These are phyloP conservation scores for Odiellus spinosus DNA, from an alignment of 2,888 invertebrate genomes.

Conservation along the genomic window DNA sequence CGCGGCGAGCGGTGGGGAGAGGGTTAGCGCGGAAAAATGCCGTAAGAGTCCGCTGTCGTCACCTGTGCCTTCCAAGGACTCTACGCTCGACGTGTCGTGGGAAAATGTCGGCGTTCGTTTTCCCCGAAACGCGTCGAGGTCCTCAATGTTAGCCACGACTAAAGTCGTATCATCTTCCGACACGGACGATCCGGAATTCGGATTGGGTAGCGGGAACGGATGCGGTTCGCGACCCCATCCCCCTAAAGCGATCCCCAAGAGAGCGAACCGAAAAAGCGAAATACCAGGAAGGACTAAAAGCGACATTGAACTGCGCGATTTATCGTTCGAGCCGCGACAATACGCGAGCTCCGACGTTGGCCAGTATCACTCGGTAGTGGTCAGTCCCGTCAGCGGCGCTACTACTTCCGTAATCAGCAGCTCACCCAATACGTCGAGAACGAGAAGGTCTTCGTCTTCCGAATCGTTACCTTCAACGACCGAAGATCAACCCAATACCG, in stretches of 20 bases:
- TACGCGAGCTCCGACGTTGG: no score
- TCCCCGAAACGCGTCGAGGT: conserved; percentile 12
- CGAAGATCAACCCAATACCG: neutral
- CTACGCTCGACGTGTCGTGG: neutral
- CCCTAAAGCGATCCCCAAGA: no score
- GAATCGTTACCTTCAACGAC: conserved; percentile 13
- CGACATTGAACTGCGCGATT: no score
- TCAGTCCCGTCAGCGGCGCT: neutral
- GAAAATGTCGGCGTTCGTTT: conserved; percentile 7
- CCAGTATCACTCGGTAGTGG: no score
- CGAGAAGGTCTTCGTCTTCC: conserved; percentile 12
- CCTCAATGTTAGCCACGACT: conserved; percentile 7
- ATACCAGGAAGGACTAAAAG: no score
- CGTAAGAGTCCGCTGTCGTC: conserved; percentile 11
- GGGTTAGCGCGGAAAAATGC: conserved; percentile 4
- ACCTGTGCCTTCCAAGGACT: conserved; percentile 3
- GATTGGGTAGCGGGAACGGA: no score
- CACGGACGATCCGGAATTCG: conserved; percentile 4
- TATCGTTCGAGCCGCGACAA: no score
- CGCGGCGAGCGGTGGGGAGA: no score
- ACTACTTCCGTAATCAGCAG: no score
- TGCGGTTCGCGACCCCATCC: no score
- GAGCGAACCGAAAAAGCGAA: no score
- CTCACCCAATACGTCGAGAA: conserved; percentile 10
- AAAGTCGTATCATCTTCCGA: conserved; percentile 11